These are phyloP conservation scores for Caenorhabditis parvicauda DNA, from an alignment of 2,888 invertebrate genomes.

Conservation along the genomic window DNA sequence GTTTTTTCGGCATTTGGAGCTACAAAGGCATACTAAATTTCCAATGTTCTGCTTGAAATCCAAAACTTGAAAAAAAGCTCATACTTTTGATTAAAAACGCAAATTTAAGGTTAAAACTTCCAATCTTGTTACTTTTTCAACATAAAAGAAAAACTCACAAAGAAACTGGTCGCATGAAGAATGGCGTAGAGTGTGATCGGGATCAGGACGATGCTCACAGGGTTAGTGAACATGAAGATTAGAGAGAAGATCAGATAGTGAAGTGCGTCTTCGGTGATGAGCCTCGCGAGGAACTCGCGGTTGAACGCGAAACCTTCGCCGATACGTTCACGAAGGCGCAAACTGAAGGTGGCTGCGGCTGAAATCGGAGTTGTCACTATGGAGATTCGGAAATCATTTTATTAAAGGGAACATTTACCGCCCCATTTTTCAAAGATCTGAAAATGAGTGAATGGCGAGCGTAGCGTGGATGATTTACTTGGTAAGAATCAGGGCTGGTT, in stretches of 20 bases:
- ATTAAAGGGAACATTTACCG: neutral
- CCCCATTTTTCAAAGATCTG: neutral
- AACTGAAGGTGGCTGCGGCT: conserved; percentile 87
- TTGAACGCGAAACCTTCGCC: conserved; percentile 72
- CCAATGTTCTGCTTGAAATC: too few relatives aligned
- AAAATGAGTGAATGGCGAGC: neutral
- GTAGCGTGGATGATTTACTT: neutral
- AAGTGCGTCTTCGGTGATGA: conserved; percentile 83
- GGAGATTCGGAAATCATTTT: neutral
- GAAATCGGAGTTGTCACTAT: conserved; percentile 10
- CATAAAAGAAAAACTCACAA: conserved; percentile 69
- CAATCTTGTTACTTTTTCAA: conserved; percentile 3
- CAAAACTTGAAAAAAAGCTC: too few relatives aligned
- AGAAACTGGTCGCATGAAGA: conserved; percentile 88
- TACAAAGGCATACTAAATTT: too few relatives aligned
- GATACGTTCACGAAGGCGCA: conserved; percentile 88
- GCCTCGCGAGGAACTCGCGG: conserved; percentile 77
- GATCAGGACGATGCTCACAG: conserved; percentile 82
- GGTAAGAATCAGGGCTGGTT: too few relatives aligned
- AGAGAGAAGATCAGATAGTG: conserved; percentile 93
- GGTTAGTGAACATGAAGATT: conserved; percentile 86
- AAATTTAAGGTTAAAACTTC: neutral
- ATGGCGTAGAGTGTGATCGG: conserved; percentile 88
- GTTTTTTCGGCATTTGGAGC: too few relatives aligned
- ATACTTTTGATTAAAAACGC: conserved; percentile 9